A percentile compares a stretch with the other conserved stretches of the same genome.
Conservation (phyloP, 2,888 invertebrate genomes). For the Calephelis perditalis region DNA sequence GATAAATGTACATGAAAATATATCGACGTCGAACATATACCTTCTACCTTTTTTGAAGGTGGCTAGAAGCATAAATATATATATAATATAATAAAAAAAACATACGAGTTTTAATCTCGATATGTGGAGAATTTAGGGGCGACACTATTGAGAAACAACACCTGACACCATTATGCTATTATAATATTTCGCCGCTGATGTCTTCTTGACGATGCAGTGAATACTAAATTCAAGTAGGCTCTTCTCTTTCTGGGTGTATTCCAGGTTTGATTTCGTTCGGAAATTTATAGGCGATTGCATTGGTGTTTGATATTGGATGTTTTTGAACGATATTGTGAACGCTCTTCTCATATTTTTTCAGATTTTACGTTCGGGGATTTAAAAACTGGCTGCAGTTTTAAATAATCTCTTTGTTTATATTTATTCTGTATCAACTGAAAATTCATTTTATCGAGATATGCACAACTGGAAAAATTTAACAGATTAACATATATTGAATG, state of each 20-base stretch:
- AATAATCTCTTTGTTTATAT: constrained; percentile 11
- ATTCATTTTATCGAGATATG: not conserved
- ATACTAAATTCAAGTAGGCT: constrained; percentile 61
- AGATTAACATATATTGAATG: too few species aligned
- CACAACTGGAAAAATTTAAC: not conserved
- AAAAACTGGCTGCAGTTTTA: constrained; percentile 12
- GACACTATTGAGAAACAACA: constrained; percentile 56
- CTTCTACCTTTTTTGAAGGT: too few species aligned
- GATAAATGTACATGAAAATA: too few species aligned
- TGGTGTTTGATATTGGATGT: constrained; percentile 47
- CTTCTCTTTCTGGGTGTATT: constrained; percentile 36
- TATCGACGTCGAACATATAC: too few species aligned
- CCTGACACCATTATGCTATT: constrained; percentile 76
- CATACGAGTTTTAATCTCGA: constrained; percentile 13
- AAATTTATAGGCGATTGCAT: constrained; percentile 65
- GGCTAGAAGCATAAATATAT: too few species aligned
- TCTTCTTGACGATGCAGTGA: constrained; percentile 74
- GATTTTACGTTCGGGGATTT: constrained; percentile 7
- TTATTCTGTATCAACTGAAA: constrained; percentile 4
- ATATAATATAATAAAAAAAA: constrained; percentile 25
- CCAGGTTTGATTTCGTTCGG: constrained; percentile 34
- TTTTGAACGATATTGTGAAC: constrained; percentile 42
- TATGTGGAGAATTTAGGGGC: constrained; percentile 29
- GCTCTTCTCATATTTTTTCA: constrained; percentile 34
- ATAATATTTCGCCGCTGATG: constrained; percentile 76